These are phyloP conservation scores for Poeciliopsis infans DNA, from an alignment of 2,797 vertebrate genomes.

Conservation along the genomic window DNA sequence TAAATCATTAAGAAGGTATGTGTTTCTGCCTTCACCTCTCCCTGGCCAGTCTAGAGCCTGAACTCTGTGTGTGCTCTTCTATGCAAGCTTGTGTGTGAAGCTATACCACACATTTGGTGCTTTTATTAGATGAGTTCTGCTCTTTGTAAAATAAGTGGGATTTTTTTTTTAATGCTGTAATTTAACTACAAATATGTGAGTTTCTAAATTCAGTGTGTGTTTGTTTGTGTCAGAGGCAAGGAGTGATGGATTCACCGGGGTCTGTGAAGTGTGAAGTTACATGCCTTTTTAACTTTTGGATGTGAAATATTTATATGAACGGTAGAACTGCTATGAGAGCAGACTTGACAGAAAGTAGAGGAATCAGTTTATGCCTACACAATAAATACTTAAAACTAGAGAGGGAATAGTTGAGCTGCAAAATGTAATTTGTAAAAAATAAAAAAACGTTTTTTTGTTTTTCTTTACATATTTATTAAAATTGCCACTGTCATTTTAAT, in stretches of 20 bases:
- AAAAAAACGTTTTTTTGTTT: too few species aligned
- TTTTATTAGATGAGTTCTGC: neutral
- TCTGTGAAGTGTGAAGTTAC: slow-evolving; percentile 75
- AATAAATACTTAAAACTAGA: slow-evolving; percentile 26
- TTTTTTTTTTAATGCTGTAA: neutral
- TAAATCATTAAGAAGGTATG: slow-evolving; percentile 70
- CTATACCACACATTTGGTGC: neutral
- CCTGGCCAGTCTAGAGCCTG: slow-evolving; percentile 41
- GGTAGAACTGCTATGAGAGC: slow-evolving; percentile 47
- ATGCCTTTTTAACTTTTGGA: slow-evolving; percentile 61
- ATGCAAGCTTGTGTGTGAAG: neutral
- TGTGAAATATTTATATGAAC: slow-evolving; percentile 73
- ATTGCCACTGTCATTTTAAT: too few species aligned
- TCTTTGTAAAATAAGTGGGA: neutral
- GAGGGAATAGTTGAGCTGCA: neutral
- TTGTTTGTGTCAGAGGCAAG: slow-evolving; percentile 9
- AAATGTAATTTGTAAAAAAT: too few species aligned
- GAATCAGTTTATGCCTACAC: slow-evolving; percentile 24
- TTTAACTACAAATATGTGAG: neutral
- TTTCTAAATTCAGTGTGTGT: slow-evolving; percentile 1
- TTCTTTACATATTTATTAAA: too few species aligned
- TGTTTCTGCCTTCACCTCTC: slow-evolving; percentile 56
- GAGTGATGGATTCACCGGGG: slow-evolving; percentile 44
- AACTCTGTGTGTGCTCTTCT: slow-evolving; percentile 16
- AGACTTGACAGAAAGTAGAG: slow-evolving; percentile 19